Percentiles rank a stretch among this genome's conserved stretches.
Conservation (phyloP, 1,140 invertebrate species). For the Neodiprion fabricii region DNA sequence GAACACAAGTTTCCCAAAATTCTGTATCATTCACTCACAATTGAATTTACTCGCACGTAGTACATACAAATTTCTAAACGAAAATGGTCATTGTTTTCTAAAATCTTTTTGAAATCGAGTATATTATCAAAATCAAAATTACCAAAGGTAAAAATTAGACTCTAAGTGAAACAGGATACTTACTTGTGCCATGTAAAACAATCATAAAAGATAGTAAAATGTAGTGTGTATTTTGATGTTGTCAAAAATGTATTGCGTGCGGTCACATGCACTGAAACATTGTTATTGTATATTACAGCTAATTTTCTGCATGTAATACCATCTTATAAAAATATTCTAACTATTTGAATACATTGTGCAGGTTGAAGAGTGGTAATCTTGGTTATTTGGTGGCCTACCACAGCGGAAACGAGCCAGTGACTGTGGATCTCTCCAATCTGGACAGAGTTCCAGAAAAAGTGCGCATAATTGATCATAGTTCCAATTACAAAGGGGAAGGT, state of each 20-base stretch:
- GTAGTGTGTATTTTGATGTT: neutral
- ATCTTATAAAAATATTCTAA: constrained; percentile 9
- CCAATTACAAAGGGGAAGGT: constrained; percentile 58
- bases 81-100: too few species aligned
- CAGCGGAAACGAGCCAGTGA: constrained; percentile 56
- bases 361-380: constrained; percentile 73
- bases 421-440: constrained; percentile 59
- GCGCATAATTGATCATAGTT: constrained; percentile 63
- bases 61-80: too few species aligned
- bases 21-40: too few species aligned
- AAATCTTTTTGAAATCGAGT: too few species aligned
- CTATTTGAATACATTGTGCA: constrained; percentile 40
- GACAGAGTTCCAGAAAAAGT: constrained; percentile 63
- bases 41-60: too few species aligned
- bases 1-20: too few species aligned
- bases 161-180: too few species aligned
- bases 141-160: too few species aligned
- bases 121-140: too few species aligned
- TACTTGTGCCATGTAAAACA: too few species aligned
- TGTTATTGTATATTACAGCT: neutral
- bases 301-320: neutral
- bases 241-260: neutral
- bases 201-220: too few species aligned
- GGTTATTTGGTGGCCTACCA: constrained; percentile 73
- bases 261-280: neutral